Evolutionary conservation across 64 coral and sea anemone species (phyloP).

Genomic region (Dendrophyllia cribrosa): DNA sequence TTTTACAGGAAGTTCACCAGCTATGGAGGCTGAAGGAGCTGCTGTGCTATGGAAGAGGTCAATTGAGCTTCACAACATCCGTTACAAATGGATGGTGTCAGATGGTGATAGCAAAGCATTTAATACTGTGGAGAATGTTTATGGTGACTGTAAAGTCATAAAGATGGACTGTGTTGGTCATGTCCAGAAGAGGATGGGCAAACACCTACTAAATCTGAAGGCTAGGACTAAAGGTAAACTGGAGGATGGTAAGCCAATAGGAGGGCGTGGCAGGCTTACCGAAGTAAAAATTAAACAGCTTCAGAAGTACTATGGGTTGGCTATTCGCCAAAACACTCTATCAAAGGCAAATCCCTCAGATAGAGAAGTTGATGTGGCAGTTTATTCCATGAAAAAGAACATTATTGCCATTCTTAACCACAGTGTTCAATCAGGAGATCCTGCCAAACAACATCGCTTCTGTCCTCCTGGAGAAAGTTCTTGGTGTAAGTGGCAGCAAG

Average conservation of each 20-base stretch:
- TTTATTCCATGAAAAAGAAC: no score
- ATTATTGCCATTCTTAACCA: no score
- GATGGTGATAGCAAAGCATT: constrained; percentile 22
- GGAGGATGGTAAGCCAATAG: constrained; percentile 9
- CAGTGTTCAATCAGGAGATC: no score
- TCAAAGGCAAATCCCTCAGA: no score
- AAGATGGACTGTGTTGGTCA: constrained; percentile 43
- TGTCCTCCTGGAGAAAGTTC: no score
- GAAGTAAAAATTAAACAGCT: no score
- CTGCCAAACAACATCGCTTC: no score
- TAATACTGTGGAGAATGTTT: background rate
- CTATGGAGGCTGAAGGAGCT: constrained; percentile 30
- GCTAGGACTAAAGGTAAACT: constrained; percentile 18
- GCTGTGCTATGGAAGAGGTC: background rate
- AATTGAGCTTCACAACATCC: background rate
- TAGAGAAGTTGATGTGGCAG: no score
- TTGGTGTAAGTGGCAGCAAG: no score
- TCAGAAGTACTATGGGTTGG: no score
- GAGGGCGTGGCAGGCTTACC: no score
- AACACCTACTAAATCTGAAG: constrained; percentile 24
- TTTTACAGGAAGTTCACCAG: constrained; percentile 24
- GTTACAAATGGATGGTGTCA: constrained; percentile 31
- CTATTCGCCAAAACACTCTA: no score
- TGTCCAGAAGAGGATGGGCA: constrained; percentile 23
- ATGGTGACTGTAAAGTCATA: background rate